Conservation (phyloP, 2,113 vertebrate genomes). For the Suncus etruscus region DNA sequence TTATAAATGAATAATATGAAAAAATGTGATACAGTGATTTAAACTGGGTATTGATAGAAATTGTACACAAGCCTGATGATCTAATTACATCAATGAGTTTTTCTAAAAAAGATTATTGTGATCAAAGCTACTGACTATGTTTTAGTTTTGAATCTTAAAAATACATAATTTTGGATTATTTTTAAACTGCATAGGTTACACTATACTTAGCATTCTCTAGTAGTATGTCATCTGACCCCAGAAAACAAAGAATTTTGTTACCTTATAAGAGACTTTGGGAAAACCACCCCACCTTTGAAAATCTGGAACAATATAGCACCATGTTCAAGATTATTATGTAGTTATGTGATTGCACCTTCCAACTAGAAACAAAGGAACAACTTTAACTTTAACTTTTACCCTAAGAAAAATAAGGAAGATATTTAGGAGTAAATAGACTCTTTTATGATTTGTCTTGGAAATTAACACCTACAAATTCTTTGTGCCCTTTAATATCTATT, state of each 20-base stretch:
- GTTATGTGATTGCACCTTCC: not conserved
- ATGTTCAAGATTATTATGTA: not conserved
- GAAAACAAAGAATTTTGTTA: not conserved
- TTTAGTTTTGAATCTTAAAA: conserved; percentile 46
- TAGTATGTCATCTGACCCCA: not conserved
- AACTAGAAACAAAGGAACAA: not conserved
- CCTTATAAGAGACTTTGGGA: not conserved
- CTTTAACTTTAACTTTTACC: not conserved
- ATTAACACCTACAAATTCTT: not conserved
- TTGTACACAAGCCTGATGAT: not conserved
- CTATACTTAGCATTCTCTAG: not conserved
- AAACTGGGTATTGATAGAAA: not conserved
- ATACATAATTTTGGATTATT: conserved; percentile 21
- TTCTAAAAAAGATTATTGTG: conserved; percentile 15
- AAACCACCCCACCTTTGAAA: not conserved
- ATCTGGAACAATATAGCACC: no score
- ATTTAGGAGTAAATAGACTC: not conserved
- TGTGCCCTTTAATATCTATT: not conserved
- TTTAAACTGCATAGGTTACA: not conserved
- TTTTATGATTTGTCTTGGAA: not conserved
- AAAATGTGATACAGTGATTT: not conserved
- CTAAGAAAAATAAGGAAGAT: not conserved
- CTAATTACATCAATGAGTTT: not conserved
- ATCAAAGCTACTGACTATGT: not conserved
- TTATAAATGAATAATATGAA: conserved; percentile 30